Evolutionary conservation across 92 coral and sea anemone genomes (phyloP), one percentile per base, ranked within the genome.

Genomic region (Epizoanthus fatuus): DNA sequence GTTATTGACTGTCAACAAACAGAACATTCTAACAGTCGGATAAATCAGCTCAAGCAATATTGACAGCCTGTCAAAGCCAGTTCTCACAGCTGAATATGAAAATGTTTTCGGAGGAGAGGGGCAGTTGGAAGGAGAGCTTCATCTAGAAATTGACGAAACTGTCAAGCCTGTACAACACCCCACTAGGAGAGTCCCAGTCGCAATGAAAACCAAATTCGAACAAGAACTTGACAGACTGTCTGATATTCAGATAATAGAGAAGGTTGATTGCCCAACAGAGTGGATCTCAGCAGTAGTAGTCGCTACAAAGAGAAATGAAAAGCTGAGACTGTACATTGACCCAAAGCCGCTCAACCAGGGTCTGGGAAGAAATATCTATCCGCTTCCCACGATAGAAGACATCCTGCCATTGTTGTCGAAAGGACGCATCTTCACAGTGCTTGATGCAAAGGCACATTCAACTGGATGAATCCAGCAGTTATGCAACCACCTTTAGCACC

Each of bases 401-500:
- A 81, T 91, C 51, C 70, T 88, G 45, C 95, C 92, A 22, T 54
- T 67, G 47, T 67, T 92, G 22, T 49, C 86, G 1, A 81, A 82
- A 60, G 93, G 91, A 58, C 89, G 88, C 37, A 80, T 74, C 32
- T 85, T 86, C 52, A 80, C 91, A 55, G 93, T 89, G 22, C 72
- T 92, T 7, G 95, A 92, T 81, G 93, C 95, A 17, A 89, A 86
- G 60, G 94, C 94, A 90, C 75, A 49, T 90, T 2, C 70, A 55
- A 69, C 44, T 90, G 1, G 93, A 90, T 58, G 87, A 86, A 37
- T 83, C 74, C 4, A 90, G 93, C 80, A 89, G 91, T 20, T 85
- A 59, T 22, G 83, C 87, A 25, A 92, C 93, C 59, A 92, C 91
- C 3, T 92, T 89, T 70, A 85, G 89, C 32, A 87, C 89, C 12